Conservation (phyloP, 2,888 invertebrate genomes). For the Aspidiotus destructor region DNA sequence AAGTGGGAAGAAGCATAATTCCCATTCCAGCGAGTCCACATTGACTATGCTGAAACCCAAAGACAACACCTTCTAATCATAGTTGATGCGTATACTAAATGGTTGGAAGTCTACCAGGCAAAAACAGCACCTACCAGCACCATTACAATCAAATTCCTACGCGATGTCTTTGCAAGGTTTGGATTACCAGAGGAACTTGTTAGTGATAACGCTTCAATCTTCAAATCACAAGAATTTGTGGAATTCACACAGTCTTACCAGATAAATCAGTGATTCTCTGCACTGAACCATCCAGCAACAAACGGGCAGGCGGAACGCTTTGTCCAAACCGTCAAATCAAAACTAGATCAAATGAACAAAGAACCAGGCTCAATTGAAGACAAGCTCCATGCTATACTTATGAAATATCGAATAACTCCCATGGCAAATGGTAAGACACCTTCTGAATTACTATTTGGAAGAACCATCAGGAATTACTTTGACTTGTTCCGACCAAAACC, state of each 20-base stretch:
- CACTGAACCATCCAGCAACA: slow-evolving; percentile 6
- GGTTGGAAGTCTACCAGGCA: slow-evolving; percentile 9
- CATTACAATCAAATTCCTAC: slow-evolving; percentile 19
- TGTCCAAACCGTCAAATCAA: slow-evolving; percentile 9
- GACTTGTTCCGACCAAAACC: not conserved
- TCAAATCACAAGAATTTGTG: slow-evolving; percentile 12
- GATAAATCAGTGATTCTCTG: slow-evolving; percentile 10
- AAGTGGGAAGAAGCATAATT: slow-evolving; percentile 16
- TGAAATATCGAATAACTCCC: slow-evolving; percentile 4
- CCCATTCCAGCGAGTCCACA: slow-evolving; percentile 13
- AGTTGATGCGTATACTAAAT: slow-evolving; percentile 14
- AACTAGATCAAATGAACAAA: slow-evolving; percentile 11
- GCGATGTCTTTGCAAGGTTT: slow-evolving; percentile 15
- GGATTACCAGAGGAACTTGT: slow-evolving; percentile 14
- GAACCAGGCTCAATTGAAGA: slow-evolving; percentile 7
- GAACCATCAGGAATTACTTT: not conserved
- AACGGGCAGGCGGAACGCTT: slow-evolving; percentile 17
- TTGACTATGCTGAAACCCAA: slow-evolving; percentile 9
- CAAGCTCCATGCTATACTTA: not conserved
- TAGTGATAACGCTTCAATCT: slow-evolving; percentile 25
- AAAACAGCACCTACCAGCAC: slow-evolving; percentile 3
- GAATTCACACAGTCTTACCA: not conserved
- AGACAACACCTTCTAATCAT: slow-evolving; percentile 6
- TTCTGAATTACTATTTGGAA: slow-evolving; percentile 7
- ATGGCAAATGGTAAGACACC: not conserved